Conservation (phyloP, 2,888 invertebrate genomes). For the Drosophila merina region DNA sequence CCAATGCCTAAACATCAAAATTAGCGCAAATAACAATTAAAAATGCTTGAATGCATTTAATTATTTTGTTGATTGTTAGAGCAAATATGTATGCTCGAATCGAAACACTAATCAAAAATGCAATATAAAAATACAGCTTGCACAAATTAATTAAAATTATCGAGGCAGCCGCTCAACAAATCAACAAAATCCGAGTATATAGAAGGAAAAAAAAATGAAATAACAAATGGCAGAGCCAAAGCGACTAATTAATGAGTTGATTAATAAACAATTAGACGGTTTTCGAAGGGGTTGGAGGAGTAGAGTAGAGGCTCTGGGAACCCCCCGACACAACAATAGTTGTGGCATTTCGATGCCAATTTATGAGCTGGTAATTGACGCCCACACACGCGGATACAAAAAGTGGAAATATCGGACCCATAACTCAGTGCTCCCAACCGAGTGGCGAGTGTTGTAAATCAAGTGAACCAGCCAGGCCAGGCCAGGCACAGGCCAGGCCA, state of each 20-base stretch:
- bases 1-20: slow-evolving; percentile 58
- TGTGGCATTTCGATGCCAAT: slow-evolving; percentile 41
- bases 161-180: slow-evolving; percentile 48
- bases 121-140: slow-evolving; percentile 58
- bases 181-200: slow-evolving; percentile 39
- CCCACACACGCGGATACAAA: slow-evolving; percentile 38
- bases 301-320: background rate
- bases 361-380: slow-evolving; percentile 55
- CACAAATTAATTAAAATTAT: slow-evolving; percentile 72
- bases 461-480: slow-evolving; percentile 28
- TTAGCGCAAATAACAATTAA: slow-evolving; percentile 71
- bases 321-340: background rate
- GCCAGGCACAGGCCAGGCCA: background rate
- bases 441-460: slow-evolving; percentile 55
- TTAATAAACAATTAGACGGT: slow-evolving; percentile 64
- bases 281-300: background rate
- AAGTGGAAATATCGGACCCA: slow-evolving; percentile 16
- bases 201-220: slow-evolving; percentile 21
- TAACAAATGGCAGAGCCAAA: slow-evolving; percentile 46
- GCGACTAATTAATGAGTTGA: slow-evolving; percentile 54
- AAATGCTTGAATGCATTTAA: slow-evolving; percentile 79
- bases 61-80: slow-evolving; percentile 67
- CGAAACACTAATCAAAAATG: slow-evolving; percentile 72
- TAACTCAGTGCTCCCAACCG: slow-evolving; percentile 29
- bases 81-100: slow-evolving; percentile 59